A percentile compares a stretch with the other conserved stretches of the same genome.
phyloP scores from a whole-genome alignment of 2,888 invertebrate genomes.

The Dysmachus trigonus region DNA sequence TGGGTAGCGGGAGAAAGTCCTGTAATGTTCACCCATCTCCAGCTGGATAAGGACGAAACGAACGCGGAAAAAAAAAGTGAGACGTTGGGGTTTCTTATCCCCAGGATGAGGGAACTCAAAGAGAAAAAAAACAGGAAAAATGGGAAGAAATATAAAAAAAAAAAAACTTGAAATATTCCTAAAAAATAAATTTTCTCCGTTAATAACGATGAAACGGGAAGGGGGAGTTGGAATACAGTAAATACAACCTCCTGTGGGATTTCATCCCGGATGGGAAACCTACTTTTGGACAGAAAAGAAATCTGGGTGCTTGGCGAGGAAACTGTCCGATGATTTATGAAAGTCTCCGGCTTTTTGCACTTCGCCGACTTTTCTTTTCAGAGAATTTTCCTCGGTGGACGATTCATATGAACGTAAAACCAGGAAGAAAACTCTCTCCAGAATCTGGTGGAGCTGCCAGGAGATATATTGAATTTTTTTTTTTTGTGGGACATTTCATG shows the following conservation, averaged over 20 bases:
- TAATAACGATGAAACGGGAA: background rate
- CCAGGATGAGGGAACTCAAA: background rate
- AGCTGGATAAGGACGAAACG: conserved; percentile 10
- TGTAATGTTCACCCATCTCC: background rate
- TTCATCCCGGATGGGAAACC: background rate
- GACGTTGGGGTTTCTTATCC: background rate
- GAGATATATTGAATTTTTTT: background rate
- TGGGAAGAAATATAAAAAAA: background rate
- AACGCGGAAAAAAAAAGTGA: background rate
- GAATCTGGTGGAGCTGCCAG: background rate
- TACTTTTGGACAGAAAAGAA: no score
- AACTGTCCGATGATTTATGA: conserved; percentile 37
- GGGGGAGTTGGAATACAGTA: background rate
- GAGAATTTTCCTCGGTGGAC: background rate
- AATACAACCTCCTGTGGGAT: background rate
- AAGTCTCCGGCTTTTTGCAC: conserved; percentile 28
- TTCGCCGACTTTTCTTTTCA: background rate
- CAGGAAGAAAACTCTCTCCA: background rate
- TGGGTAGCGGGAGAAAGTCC: background rate
- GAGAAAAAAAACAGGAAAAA: background rate
- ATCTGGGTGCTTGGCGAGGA: background rate
- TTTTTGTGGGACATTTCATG: background rate
- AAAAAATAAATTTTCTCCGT: conserved; percentile 24
- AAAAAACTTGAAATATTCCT: background rate
- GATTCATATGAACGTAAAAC: background rate